Conservation (phyloP, 2,113 vertebrate genomes). For the Chaetodon trifascialis region DNA sequence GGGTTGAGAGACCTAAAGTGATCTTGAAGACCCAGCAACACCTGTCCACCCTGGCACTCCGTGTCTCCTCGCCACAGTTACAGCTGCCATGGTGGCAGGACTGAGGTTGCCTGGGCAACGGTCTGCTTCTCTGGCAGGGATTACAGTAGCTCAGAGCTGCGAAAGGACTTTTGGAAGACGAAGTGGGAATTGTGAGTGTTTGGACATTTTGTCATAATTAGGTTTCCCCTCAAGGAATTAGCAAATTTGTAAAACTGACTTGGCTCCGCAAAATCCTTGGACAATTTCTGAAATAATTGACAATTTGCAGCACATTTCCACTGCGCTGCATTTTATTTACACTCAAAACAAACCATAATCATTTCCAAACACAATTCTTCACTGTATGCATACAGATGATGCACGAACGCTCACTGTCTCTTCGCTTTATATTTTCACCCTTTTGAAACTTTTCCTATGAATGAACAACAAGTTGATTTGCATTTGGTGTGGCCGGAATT, state of each 20-base stretch:
- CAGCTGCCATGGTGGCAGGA: constrained; percentile 71
- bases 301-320: constrained; percentile 32
- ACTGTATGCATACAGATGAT: constrained; percentile 3
- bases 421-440: not conserved
- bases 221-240: constrained; percentile 60
- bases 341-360: constrained; percentile 22
- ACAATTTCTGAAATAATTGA: constrained; percentile 53
- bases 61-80: constrained; percentile 56
- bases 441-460: constrained; percentile 32
- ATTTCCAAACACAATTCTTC: constrained; percentile 16
- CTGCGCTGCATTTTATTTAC: constrained; percentile 38
- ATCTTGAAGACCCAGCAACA: constrained; percentile 71
- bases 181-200: constrained; percentile 67
- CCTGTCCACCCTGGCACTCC: constrained; percentile 71
- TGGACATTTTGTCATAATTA: constrained; percentile 77
- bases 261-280: constrained; percentile 32
- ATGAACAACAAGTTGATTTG: constrained; percentile 49
- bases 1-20: constrained; percentile 50
- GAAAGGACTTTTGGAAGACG: constrained; percentile 65
- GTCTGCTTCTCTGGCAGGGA: constrained; percentile 66
- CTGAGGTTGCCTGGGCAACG: constrained; percentile 74
- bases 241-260: constrained; percentile 64
- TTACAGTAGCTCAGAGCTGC: constrained; percentile 62
- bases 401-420: not conserved
- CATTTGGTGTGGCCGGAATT: constrained; percentile 47